Percentiles rank a stretch among this genome's conserved stretches.
These are phyloP conservation scores for Bombus confusus DNA, from an alignment of 1,140 invertebrate genomes.

Conservation along the genomic window DNA sequence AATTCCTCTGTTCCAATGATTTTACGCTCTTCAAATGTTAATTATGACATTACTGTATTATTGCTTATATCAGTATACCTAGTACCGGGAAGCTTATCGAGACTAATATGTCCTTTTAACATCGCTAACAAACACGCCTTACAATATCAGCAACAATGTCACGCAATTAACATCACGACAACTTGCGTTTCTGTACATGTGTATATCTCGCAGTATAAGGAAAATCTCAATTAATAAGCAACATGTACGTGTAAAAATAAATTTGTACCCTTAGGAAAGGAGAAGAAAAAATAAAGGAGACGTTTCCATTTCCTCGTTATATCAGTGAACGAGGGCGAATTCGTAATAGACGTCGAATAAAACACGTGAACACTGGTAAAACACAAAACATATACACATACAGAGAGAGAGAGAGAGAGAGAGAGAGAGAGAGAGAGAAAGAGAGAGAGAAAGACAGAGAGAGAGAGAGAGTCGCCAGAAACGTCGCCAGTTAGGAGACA, in stretches of 20 bases:
- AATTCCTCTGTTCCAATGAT: neutral
- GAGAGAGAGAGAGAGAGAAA: no score
- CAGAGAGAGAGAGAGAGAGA: no score
- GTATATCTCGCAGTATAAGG: conserved; percentile 16
- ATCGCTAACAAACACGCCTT: neutral
- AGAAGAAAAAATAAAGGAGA: neutral
- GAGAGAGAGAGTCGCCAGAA: conserved; percentile 4
- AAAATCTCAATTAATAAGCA: neutral
- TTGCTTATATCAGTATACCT: neutral
- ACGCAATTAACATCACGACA: neutral
- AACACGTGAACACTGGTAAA: neutral
- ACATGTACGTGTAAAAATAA: neutral
- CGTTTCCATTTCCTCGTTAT: neutral
- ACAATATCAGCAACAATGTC: conserved; percentile 2
- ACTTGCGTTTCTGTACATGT: neutral
- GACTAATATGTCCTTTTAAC: neutral
- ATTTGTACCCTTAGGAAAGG: neutral
- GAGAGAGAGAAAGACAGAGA: neutral
- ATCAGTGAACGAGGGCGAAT: neutral
- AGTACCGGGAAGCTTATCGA: neutral
- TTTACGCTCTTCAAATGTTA: neutral
- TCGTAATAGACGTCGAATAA: conserved; percentile 1
- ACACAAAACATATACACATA: neutral
- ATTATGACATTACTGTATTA: neutral
- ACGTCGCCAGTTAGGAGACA: neutral